Evolutionary conservation across 2,113 vertebrate species (phyloP).

Genomic region (Ictidomys tridecemlineatus): DNA sequence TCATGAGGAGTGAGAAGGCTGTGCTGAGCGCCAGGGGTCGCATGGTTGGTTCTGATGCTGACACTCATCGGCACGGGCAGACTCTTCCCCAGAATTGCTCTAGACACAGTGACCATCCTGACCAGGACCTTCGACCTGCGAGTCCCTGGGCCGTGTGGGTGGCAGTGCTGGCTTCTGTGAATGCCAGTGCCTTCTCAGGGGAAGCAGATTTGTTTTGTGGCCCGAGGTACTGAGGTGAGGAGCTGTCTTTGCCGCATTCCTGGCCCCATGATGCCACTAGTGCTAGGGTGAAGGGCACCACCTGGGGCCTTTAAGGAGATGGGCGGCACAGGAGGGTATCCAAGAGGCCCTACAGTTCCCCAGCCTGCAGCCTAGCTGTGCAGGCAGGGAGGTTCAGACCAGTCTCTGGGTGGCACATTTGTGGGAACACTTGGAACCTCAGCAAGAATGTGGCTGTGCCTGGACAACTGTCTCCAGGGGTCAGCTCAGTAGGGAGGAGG

Average conservation of each 20-base stretch:
- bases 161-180: neutral
- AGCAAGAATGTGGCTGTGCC: slow-evolving; percentile 52
- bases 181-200: accelerated
- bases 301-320: neutral
- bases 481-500: slow-evolving; percentile 5
- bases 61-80: too few relatives aligned
- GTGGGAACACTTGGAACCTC: slow-evolving; percentile 48
- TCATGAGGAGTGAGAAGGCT: too few relatives aligned
- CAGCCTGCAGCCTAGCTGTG: neutral
- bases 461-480: slow-evolving; percentile 67
- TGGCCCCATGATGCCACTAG: neutral
- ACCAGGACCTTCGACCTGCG: too few relatives aligned
- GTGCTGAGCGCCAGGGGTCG: too few relatives aligned
- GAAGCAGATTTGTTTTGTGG: neutral
- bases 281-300: neutral
- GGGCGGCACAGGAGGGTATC: neutral
- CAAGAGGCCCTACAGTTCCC: neutral
- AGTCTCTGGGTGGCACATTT: slow-evolving; percentile 70
- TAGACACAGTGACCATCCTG: too few relatives aligned
- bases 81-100: too few relatives aligned
- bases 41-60: too few relatives aligned
- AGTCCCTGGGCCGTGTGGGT: too few relatives aligned
- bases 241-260: neutral
- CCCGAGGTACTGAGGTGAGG: neutral
- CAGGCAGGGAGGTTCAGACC: slow-evolving; percentile 66